These are phyloP conservation scores for Trichomalopsis sarcophagae DNA, from an alignment of 1,140 invertebrate genomes.

Conservation along the genomic window DNA sequence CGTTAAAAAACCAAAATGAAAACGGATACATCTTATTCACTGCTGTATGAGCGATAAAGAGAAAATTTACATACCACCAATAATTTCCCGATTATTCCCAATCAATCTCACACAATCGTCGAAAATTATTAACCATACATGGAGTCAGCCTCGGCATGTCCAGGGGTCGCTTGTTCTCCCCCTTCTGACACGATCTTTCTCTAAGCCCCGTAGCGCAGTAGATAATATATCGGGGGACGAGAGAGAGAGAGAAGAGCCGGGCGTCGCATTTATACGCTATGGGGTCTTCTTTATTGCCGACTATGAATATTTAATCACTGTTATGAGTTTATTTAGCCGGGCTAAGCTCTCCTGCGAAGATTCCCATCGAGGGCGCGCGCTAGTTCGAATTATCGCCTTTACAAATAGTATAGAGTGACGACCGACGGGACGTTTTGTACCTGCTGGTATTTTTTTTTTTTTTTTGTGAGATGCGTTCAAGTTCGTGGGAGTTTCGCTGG, in stretches of 20 bases:
- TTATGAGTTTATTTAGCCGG: slow-evolving; percentile 67
- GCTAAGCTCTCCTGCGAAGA: slow-evolving; percentile 36
- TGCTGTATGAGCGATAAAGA: no score
- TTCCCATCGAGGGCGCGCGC: background rate
- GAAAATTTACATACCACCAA: background rate
- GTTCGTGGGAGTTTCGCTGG: background rate
- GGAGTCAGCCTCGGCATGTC: background rate
- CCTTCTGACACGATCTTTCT: slow-evolving; percentile 47
- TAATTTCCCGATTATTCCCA: background rate
- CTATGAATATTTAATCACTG: slow-evolving; percentile 70
- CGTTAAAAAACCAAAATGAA: no score
- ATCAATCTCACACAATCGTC: background rate
- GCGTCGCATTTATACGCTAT: slow-evolving; percentile 28
- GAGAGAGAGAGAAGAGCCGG: background rate
- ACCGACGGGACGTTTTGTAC: slow-evolving; percentile 22
- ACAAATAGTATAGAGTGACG: background rate
- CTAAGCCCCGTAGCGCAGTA: slow-evolving; percentile 53
- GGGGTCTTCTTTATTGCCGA: slow-evolving; percentile 66
- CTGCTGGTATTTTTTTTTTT: background rate
- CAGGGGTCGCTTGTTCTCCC: background rate
- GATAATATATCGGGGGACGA: slow-evolving; percentile 16
- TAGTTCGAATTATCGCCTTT: slow-evolving; percentile 10
- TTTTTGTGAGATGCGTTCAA: background rate
- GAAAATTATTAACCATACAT: background rate
- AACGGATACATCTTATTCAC: no score